phyloP scores from a whole-genome alignment of 1,140 invertebrate genomes.

The Pseudomyrmex cubaensis region DNA sequence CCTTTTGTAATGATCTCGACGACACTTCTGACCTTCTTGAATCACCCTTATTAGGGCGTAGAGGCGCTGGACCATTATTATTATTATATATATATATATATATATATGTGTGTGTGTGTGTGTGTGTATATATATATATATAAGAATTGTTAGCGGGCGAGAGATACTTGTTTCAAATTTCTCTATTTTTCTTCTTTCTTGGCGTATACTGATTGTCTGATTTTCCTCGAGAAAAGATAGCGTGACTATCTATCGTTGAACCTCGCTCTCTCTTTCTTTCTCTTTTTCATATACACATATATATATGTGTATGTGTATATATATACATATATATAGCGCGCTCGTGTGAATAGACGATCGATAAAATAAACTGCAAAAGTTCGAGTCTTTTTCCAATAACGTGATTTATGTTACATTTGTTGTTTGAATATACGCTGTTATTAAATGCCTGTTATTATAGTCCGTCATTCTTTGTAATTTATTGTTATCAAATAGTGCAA shows the following conservation, averaged over 20 bases:
- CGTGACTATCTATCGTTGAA: slow-evolving; percentile 15
- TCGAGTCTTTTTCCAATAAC: slow-evolving; percentile 21
- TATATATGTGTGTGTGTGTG: no score
- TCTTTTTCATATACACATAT: no score
- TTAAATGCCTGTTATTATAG: neutral
- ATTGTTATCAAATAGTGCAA: neutral
- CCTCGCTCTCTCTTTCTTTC: neutral
- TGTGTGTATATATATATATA: no score
- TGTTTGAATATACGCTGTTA: neutral
- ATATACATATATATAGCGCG: no score
- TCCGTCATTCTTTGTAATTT: slow-evolving; percentile 13
- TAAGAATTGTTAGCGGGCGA: no score
- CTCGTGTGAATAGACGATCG: slow-evolving; percentile 30
- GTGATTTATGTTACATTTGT: slow-evolving; percentile 36
- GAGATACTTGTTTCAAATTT: neutral
- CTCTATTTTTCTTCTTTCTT: neutral
- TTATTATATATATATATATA: neutral
- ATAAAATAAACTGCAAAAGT: slow-evolving; percentile 35
- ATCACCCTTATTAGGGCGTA: slow-evolving; percentile 79
- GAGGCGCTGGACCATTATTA: slow-evolving; percentile 18
- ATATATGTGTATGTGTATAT: no score
- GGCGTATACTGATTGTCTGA: neutral
- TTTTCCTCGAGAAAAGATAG: slow-evolving; percentile 3
- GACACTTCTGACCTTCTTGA: slow-evolving; percentile 82
- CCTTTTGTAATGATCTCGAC: slow-evolving; percentile 84